Base-by-base conservation (phyloP, 2,797 vertebrate genomes). In the Meda fulgida region DNA sequence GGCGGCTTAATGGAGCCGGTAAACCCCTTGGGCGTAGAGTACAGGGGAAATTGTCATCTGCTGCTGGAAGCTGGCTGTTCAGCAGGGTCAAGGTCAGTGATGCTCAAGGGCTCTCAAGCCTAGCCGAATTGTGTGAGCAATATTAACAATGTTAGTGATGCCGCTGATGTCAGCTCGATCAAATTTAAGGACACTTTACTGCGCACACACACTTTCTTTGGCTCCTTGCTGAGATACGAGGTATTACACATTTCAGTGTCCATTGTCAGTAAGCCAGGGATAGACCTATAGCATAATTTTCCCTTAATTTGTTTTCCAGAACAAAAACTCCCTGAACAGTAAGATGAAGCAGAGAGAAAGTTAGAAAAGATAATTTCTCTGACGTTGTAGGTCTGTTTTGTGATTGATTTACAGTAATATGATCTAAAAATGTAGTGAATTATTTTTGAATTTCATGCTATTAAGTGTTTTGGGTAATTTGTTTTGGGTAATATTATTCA, bases 1-100 rank as follows among this genome's bases (percentile, higher is more conserved):
- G 89, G 82, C 31, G 65, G 89, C 86, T 90, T 92, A 91, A 91
- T 89, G 85, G 84, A 87, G 87, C 83, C 65, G 75, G 58, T 73
- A 66, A 65, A 81, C 77, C 88, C 84, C 76, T 76, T 38, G 65
- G 55, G 77, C 67, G 67, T 58, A 55, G 71, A 53, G 73, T 80
- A 69, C 81, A 31, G 40, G 34, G 76, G 69, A 81, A 82, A 75
- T 80, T 87, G 75, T 58, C 83, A 46, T 80, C 78, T 77, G 71
- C 72, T 46, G 43, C 80, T 87, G 51, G 29, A 38, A 63, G 53
- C 72, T 43, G 69, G 11, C 55, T 60, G 58, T 29, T 53, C 23
- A 29, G 34, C 21, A 46, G 53, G 72, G 65, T 86, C 83, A 84
- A 84, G 83, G 83, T 85, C 77, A 73, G 76, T 72, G 77, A 72